Conservation (phyloP, 1,140 invertebrate species). For the Calosoma granatense region DNA sequence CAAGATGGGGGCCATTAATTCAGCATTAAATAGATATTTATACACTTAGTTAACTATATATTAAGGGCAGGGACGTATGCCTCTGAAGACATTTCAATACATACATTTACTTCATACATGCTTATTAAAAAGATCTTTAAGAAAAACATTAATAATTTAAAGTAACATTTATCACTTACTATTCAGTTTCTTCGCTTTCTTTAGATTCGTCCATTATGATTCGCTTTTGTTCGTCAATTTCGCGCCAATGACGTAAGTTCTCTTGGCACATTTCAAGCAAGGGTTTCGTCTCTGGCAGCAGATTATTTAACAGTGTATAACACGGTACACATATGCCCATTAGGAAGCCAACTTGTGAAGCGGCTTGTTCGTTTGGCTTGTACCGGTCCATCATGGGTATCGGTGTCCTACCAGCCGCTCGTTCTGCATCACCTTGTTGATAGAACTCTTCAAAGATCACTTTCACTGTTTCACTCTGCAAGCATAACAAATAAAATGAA, state of each 20-base stretch:
- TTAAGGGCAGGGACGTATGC: not conserved
- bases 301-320: constrained; percentile 54
- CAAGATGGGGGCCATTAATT: no score
- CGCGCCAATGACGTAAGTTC: constrained; percentile 48
- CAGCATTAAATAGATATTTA: not conserved
- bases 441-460: constrained; percentile 84
- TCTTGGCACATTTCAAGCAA: constrained; percentile 55
- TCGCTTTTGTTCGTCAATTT: constrained; percentile 32
- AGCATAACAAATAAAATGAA: not conserved
- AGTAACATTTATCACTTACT: not conserved
- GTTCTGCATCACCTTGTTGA: constrained; percentile 67
- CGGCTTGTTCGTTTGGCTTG: constrained; percentile 59
- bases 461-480: constrained; percentile 52
- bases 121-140: not conserved
- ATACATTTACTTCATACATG: not conserved
- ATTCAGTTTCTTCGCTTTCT: not conserved
- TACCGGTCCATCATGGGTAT: constrained; percentile 77
- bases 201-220: no score
- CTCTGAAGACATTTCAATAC: no score
- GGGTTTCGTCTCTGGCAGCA: constrained; percentile 60
- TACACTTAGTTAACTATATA: not conserved
- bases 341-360: constrained; percentile 70
- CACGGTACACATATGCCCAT: constrained; percentile 72
- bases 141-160: not conserved
- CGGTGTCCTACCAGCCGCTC: constrained; percentile 52